These are phyloP conservation scores for Delia radicum DNA, from an alignment of 1,140 invertebrate genomes.

Conservation along the genomic window DNA sequence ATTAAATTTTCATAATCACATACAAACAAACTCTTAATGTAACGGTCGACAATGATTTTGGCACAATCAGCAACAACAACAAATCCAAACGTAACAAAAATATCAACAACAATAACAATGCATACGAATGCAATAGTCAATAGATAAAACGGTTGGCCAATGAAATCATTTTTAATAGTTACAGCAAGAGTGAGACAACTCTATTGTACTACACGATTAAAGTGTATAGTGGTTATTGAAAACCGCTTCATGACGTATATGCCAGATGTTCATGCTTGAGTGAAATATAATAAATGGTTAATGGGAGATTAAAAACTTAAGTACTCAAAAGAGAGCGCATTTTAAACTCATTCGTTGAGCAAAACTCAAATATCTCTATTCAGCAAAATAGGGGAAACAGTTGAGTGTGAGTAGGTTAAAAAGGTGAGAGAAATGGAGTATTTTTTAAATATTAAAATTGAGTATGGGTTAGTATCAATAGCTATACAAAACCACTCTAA, in stretches of 20 bases:
- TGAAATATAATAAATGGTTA: no score
- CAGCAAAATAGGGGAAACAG: neutral
- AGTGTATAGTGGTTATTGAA: no score
- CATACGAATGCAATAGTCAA: neutral
- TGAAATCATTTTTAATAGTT: neutral
- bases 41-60: neutral
- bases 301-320: no score
- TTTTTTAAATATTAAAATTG: no score
- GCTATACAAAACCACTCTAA: no score
- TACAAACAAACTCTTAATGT: neutral
- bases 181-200: neutral
- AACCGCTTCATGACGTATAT: neutral
- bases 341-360: neutral
- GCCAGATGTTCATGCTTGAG: neutral
- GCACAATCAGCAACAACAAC: neutral
- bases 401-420: no score
- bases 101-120: no score
- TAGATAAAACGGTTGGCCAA: neutral
- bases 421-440: neutral
- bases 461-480: no score
- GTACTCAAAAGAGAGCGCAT: neutral
- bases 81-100: neutral
- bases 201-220: neutral
- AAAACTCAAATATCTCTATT: neutral
- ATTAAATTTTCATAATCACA: neutral